phyloP scores from a whole-genome alignment of 2,113 vertebrate species.

The Prionailurus viverrinus region DNA sequence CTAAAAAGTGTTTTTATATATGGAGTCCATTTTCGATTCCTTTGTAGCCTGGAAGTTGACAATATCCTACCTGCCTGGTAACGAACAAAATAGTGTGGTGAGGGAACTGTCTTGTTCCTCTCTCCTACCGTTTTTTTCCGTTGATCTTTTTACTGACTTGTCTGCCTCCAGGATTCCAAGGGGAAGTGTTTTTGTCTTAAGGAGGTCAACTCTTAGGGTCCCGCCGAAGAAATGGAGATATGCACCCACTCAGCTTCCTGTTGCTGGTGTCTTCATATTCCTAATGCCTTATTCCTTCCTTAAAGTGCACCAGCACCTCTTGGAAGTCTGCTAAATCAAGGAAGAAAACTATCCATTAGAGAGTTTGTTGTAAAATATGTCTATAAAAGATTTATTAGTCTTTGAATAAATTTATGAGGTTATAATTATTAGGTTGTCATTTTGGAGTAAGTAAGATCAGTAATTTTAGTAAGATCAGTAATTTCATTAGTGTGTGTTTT shows the following conservation, averaged over 20 bases:
- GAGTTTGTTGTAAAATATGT: conserved; percentile 7
- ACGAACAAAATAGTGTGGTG: background rate
- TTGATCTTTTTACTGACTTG: background rate
- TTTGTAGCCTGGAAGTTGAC: background rate
- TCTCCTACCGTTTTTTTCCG: background rate
- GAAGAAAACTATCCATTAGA: background rate
- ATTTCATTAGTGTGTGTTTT: conserved; percentile 60
- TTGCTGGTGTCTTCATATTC: background rate
- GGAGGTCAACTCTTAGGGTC: background rate
- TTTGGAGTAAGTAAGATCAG: conserved; percentile 10
- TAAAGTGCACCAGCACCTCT: background rate
- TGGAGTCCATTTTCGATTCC: background rate
- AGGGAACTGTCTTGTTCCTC: background rate
- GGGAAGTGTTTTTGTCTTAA: background rate
- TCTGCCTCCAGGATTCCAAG: background rate
- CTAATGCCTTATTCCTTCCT: background rate
- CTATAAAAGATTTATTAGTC: conserved; percentile 51
- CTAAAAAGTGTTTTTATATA: background rate
- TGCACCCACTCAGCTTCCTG: background rate
- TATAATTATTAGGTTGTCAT: conserved; percentile 42
- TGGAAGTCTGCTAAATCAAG: background rate
- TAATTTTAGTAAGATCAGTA: conserved; percentile 41
- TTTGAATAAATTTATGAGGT: conserved; percentile 42
- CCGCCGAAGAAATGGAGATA: background rate
- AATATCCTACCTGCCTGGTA: background rate